Evolutionary conservation across 2,113 vertebrate genomes (phyloP), one percentile per base, ranked within the genome.

Genomic region (Phyllostomus discolor): DNA sequence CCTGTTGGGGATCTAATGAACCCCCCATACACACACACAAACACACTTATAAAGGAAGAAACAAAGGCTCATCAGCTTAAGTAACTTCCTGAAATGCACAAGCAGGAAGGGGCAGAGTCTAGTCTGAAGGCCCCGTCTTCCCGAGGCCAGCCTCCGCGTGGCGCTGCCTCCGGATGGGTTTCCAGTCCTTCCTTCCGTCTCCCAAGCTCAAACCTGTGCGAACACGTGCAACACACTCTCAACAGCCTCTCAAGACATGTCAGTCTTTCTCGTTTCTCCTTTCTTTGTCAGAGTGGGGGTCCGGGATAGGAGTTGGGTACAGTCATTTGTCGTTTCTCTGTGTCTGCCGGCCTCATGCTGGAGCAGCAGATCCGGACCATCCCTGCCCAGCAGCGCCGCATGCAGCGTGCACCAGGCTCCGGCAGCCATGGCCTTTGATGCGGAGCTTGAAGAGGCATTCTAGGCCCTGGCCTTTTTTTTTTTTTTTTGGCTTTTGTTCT

Each of bases 291-390:
- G 35, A n/a, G 15, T 69, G 73, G 73, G 62, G n/a, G 52, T 46
- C 72, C 52, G 67, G 72, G 83, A 52, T 59, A 28, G 62, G 59
- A 48, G 41, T n/a, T 84, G 70, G 88, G 66, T 70, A 10, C 12
- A 24, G 31, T 59, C 4, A 86, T 81, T 73, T 88, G 72, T 90
- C 35, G 11, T 76, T 90, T 43, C 79, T 97, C 95, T 92, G 94
- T 76, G 97, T 98, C 95, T 95, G 92, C 84, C 89, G 93, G 95
- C 2, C 16, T 48, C 92, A 94, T 92, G 59, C 89, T 84, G 78
- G 52, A 69, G 46, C 95, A 79, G 89, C 97, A 97, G 98, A 97
- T 97, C 96, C 97, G 88, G 96, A 96, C 50, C 75, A 97, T 88
- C 90, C 95, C 88, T 96, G 73, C 79, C 62, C 94, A 88, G 95